Percentiles rank a stretch among this genome's conserved stretches.
phyloP scores from a whole-genome alignment of 1,140 invertebrate species.

The Drosophila watanabei region DNA sequence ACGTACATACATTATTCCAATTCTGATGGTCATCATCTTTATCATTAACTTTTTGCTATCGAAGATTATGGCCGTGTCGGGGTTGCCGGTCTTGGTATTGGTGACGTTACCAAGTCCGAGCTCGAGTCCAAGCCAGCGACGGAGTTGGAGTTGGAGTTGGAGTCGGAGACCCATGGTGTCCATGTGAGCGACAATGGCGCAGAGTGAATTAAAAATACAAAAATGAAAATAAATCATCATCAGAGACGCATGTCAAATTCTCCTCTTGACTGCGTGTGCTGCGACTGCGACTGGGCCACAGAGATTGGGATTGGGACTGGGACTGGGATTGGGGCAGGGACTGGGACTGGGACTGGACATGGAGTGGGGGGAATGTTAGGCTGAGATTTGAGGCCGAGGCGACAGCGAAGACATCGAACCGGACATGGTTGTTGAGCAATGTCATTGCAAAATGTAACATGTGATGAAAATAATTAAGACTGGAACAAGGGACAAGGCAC shows the following conservation, averaged over 20 bases:
- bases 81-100: conserved; percentile 4
- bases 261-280: conserved; percentile 62
- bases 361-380: neutral
- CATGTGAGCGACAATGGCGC: conserved; percentile 73
- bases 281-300: conserved; percentile 20
- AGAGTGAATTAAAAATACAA: conserved; percentile 78
- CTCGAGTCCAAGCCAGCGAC: neutral
- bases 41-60: conserved; percentile 77
- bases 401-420: conserved; percentile 7
- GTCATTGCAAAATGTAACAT: conserved; percentile 64
- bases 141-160: neutral
- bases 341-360: neutral
- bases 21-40: conserved; percentile 78
- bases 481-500: neutral
- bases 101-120: conserved; percentile 13
- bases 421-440: conserved; percentile 47
- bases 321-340: neutral
- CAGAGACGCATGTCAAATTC: conserved; percentile 78
- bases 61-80: conserved; percentile 58
- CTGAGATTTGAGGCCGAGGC: conserved; percentile 20
- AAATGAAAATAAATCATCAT: conserved; percentile 79
- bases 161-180: conserved; percentile 16
- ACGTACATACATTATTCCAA: conserved; percentile 68
- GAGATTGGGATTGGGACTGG: neutral
- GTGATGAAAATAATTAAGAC: conserved; percentile 62